Percentiles rank a stretch among this genome's conserved stretches.
Conservation (phyloP, 2,888 invertebrate species). For the Zaprionus bogoriensis region DNA sequence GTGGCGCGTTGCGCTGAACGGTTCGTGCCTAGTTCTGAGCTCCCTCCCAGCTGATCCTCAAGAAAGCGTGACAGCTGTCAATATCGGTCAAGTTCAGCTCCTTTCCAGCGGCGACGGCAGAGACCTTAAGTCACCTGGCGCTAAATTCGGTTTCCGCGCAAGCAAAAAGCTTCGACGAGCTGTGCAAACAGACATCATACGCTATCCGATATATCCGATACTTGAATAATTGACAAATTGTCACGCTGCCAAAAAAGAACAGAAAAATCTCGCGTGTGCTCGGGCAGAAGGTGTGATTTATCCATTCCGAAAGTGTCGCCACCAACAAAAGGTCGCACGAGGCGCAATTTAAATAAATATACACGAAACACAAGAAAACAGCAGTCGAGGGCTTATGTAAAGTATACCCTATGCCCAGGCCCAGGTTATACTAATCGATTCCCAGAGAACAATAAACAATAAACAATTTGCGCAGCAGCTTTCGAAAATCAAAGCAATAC, state of each 20-base stretch:
- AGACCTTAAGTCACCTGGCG: background rate
- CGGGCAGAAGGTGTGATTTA: constrained; percentile 40
- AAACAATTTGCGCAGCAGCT: constrained; percentile 61
- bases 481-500: constrained; percentile 13
- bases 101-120: constrained; percentile 21
- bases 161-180: constrained; percentile 10
- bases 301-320: constrained; percentile 8
- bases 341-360: constrained; percentile 13
- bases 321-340: constrained; percentile 35
- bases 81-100: constrained; percentile 77
- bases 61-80: constrained; percentile 25
- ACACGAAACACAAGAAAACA: background rate
- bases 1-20: constrained; percentile 65
- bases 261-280: constrained; percentile 6
- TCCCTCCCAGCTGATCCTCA: background rate
- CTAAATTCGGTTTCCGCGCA: background rate
- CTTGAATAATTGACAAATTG: constrained; percentile 49
- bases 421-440: constrained; percentile 13
- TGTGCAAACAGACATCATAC: constrained; percentile 3
- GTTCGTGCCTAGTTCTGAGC: constrained; percentile 35
- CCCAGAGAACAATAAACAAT: background rate
- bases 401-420: constrained; percentile 3
- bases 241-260: constrained; percentile 55
- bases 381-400: constrained; percentile 39
- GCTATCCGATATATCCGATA: no score